Base-by-base conservation (phyloP, 1,140 invertebrate genomes). In the Drosophila sulfurigaster region DNA sequence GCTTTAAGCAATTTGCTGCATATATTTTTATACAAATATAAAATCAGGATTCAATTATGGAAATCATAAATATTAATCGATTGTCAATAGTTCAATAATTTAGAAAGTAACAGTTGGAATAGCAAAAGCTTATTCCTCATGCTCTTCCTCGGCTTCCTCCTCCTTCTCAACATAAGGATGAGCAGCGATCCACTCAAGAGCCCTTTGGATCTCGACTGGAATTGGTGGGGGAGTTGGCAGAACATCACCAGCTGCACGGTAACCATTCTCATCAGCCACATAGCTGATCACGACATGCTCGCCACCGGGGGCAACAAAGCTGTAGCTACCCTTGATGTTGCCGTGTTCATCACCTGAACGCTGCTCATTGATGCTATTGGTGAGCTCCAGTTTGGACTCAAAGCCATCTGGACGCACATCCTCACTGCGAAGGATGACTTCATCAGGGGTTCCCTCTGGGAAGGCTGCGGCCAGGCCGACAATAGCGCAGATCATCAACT, bases 171-270 rank as follows among this genome's bases (percentile, higher is more conserved):
- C 20, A 2, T 3, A 25, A 56, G 81, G 75, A 91, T 94, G 11
- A 7, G 92, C 87, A 1, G 92, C 90, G 49, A 93, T 91, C 30
- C 92, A 88, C 68, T 92, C 92, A 7, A 92, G 88, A 64, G 95
- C 93, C 56, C 93, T 94, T 6, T 93, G 93, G 65, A 96, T 96
- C 10, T 94, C 95, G 72, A 94, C 93, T 10, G 95, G 96, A 32
- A 96, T 94, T 45, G 95, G 95, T 2, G 95, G 95, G 8, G 95
- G 93, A 4, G 95, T 96, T 20, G 94, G 94, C 15, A 94, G 78
- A 78, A 93, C 92, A 4, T 89, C 92, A 3, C 94, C 67, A 10
- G 15, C 6, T 28, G 94, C 93, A 63, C 92, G 91, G 74, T 92
- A 93, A 41, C 93, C 95, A 69, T 95, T 94, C 80, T 95, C 94